phyloP scores from a whole-genome alignment of 2,113 vertebrate genomes.

The Quiscalus mexicanus region DNA sequence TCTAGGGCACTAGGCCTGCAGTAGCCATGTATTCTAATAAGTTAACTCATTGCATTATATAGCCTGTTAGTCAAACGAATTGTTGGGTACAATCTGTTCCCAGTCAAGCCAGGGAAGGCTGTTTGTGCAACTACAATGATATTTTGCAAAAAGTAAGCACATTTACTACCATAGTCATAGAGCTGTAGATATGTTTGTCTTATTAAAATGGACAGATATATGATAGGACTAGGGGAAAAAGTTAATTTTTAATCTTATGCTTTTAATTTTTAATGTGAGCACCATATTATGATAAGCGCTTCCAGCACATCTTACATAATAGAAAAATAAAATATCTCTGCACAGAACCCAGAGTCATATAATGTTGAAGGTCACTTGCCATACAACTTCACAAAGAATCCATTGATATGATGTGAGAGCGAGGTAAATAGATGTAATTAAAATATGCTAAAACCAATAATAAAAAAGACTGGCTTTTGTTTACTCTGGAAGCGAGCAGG shows the following conservation, averaged over 20 bases:
- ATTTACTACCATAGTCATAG: not conserved
- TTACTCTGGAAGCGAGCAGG: constrained; percentile 65
- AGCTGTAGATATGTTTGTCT: not conserved
- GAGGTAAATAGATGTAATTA: constrained; percentile 57
- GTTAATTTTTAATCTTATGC: constrained; percentile 11
- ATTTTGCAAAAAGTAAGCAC: constrained; percentile 57
- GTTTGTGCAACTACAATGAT: constrained; percentile 7
- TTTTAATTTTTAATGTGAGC: constrained; percentile 53
- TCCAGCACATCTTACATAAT: not conserved
- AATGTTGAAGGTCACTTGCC: constrained; percentile 11
- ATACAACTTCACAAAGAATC: constrained; percentile 46
- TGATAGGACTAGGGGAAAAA: constrained; percentile 11
- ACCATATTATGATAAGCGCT: not conserved
- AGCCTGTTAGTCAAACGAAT: constrained; percentile 1
- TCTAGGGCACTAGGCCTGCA: not conserved
- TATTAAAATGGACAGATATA: constrained; percentile 50
- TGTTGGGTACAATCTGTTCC: constrained; percentile 41
- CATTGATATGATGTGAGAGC: not conserved
- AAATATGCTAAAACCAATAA: constrained; percentile 59
- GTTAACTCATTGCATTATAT: constrained; percentile 31
- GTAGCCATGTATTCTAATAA: not conserved
- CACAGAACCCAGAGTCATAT: not conserved
- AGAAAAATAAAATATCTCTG: constrained; percentile 40
- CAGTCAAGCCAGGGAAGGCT: constrained; percentile 2
- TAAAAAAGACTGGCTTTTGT: constrained; percentile 54